Percentiles rank a stretch among this genome's conserved stretches.
phyloP scores from a whole-genome alignment of 2,888 invertebrate species.

The Pseudococcus viburni region DNA sequence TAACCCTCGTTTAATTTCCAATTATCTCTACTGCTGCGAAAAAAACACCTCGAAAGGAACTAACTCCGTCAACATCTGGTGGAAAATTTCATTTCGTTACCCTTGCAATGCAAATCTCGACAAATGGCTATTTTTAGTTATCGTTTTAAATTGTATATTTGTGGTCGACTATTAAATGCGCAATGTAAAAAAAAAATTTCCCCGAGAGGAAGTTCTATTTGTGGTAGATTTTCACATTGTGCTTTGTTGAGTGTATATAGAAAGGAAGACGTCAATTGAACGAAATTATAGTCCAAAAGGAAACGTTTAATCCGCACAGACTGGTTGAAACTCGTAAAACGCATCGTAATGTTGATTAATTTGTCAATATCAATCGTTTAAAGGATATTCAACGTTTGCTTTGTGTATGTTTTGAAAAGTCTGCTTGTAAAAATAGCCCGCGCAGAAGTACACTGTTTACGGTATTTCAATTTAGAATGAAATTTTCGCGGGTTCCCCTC shows the following conservation, averaged over 20 bases:
- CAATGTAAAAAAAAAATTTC: constrained; percentile 49
- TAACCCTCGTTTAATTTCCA: too few species aligned
- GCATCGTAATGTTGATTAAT: constrained; percentile 52
- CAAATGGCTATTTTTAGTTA: not conserved
- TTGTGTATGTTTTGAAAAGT: constrained; percentile 43
- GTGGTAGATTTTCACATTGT: constrained; percentile 54
- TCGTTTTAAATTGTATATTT: constrained; percentile 14
- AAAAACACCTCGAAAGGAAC: not conserved
- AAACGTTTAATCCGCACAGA: constrained; percentile 62
- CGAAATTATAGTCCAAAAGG: constrained; percentile 62
- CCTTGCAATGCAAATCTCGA: not conserved
- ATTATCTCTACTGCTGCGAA: too few species aligned
- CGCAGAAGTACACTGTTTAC: not conserved
- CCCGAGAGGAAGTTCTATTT: constrained; percentile 62
- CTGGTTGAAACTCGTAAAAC: constrained; percentile 58
- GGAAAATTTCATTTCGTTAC: not conserved
- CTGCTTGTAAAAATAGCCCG: constrained; percentile 31
- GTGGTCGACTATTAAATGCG: constrained; percentile 25
- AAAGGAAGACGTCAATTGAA: constrained; percentile 66
- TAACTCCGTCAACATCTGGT: not conserved
- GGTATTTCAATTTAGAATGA: constrained; percentile 29
- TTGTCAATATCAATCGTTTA: constrained; percentile 57
- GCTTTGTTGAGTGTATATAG: constrained; percentile 20
- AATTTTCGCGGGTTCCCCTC: not conserved
- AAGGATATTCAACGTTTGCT: constrained; percentile 47